Evolutionary conservation across 2,113 vertebrate genomes (phyloP), one percentile per base, ranked within the genome.

Genomic region (Helogale parvula): DNA sequence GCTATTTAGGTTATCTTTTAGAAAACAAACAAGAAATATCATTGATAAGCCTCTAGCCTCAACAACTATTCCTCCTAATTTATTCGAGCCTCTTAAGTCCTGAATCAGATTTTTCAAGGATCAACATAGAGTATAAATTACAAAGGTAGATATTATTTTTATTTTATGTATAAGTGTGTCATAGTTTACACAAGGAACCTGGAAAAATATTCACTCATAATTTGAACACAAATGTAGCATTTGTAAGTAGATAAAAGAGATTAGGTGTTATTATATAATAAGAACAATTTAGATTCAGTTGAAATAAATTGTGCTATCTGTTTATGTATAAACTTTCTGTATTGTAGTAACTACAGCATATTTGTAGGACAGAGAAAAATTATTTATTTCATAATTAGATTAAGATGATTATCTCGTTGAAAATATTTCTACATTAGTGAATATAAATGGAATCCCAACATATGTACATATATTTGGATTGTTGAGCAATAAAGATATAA

Each of bases 1-100:
- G 54, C 5, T 79, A 97, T 96, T 98, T 98, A 98, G 33, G 10
- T 94, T 63, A 97, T 94, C 90, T 97, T 88, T 97, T 98, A 87
- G 52, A 95, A 98, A 98, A 94, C 29, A 96, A 97, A 85, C 47
- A 98, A 96, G 82, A 97, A 98, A 96, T 79, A 98, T 96, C 11
- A 66, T 47, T 86, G 23, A 41, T 9, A 35, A 69, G 12, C 3
- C 54, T 95, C 54, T 77, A 50, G 50, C 17, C 23, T 31, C 41
- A 76, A 13, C 13, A 45, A 25, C 7, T 52, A 31, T 69, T 72
- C 7, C 10, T 77, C 63, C 2, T 72, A 74, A n/a, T 52, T 77
- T 7, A 94, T 23, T 50, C 7, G 79, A 57, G 17, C 12, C 16
- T 94, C 13, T 94, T 92, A 94, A 92, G 29, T 84, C 97, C 89